Evolutionary conservation across 2,113 vertebrate species (phyloP).

Genomic region (Pristiophorus japonicus): DNA sequence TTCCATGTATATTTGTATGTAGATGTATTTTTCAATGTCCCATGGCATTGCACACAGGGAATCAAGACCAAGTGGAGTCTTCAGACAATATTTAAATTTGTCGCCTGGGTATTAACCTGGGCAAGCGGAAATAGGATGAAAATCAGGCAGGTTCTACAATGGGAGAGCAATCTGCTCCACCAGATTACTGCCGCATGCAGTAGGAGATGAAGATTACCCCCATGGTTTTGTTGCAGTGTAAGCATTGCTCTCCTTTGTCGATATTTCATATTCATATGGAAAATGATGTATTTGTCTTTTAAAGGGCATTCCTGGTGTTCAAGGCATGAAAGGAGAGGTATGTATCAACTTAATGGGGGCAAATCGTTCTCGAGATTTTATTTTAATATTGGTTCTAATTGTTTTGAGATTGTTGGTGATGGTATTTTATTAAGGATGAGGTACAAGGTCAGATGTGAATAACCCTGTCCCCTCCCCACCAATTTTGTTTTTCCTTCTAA

Average conservation of each 20-base stretch:
- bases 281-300: not conserved
- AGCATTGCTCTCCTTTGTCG: not conserved
- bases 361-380: not conserved
- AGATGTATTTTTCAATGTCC: not conserved
- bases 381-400: not conserved
- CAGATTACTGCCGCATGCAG: no score
- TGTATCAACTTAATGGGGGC: not conserved
- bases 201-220: no score
- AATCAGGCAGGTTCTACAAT: no score
- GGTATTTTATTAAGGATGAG: not conserved
- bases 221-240: not conserved
- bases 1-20: not conserved
- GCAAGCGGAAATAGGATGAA: not conserved
- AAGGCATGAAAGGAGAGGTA: slow-evolving; percentile 66
- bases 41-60: not conserved
- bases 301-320: slow-evolving; percentile 60
- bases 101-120: not conserved
- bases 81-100: not conserved
- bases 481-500: not conserved
- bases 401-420: not conserved
- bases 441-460: not conserved
- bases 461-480: not conserved
- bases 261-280: no score
- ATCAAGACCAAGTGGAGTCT: not conserved
- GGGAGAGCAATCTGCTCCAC: no score